A percentile compares a stretch with the other conserved stretches of the same genome.
phyloP scores from a whole-genome alignment of 2,888 invertebrate genomes.

The Lasioglossum oenotherae region DNA sequence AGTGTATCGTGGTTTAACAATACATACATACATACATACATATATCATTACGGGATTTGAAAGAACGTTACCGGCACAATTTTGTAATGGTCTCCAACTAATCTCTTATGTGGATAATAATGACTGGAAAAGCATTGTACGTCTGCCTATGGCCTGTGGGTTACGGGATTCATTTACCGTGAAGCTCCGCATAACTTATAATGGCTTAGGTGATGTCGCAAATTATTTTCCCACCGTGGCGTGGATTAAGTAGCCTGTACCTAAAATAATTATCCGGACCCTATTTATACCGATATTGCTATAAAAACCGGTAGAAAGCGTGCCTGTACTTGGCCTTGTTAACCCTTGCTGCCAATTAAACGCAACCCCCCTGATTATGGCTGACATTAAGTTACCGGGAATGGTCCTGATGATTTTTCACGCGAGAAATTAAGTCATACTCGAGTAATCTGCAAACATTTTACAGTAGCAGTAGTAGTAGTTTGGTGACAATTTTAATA shows the following conservation, averaged over 20 bases:
- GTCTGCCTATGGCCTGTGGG: constrained; percentile 58
- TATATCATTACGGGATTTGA: constrained; percentile 65
- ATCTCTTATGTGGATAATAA: constrained; percentile 74
- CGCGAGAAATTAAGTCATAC: neutral
- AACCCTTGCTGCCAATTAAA: constrained; percentile 45
- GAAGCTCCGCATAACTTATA: constrained; percentile 75
- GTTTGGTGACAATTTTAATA: too few species aligned
- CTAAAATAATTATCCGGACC: constrained; percentile 73
- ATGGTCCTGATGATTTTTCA: neutral
- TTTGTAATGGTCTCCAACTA: constrained; percentile 68
- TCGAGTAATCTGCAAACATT: neutral
- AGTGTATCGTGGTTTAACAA: constrained; percentile 29
- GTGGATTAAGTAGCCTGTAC: constrained; percentile 67
- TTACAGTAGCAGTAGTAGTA: neutral
- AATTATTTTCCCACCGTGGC: constrained; percentile 76
- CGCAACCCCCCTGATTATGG: constrained; percentile 4
- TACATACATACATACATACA: constrained; percentile 1
- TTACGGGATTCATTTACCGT: constrained; percentile 69
- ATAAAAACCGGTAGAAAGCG: constrained; percentile 59
- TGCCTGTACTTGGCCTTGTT: constrained; percentile 4
- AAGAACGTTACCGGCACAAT: constrained; percentile 61
- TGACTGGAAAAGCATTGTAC: constrained; percentile 71
- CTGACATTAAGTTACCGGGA: constrained; percentile 4
- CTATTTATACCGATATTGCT: constrained; percentile 64
- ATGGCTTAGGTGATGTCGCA: constrained; percentile 76